Conservation (phyloP, 2,888 invertebrate species). For the Sialis fuliginosa region DNA sequence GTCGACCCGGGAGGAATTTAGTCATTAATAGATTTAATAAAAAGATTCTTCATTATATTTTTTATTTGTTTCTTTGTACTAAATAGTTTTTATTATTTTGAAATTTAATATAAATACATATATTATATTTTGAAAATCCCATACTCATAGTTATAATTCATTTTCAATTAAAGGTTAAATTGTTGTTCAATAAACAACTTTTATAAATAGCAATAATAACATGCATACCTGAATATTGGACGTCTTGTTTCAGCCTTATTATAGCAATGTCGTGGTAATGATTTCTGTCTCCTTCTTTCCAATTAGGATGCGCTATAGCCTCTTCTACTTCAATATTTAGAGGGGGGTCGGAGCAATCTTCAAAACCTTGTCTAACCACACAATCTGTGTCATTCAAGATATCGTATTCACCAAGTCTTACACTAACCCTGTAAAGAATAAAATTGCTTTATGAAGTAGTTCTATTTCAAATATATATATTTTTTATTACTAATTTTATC, state of each 20-base stretch:
- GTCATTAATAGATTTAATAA: no score
- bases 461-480: background rate
- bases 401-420: constrained; percentile 53
- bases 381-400: constrained; percentile 41
- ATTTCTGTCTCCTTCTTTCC: constrained; percentile 9
- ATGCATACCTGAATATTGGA: constrained; percentile 31
- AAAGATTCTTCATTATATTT: no score
- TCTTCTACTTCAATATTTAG: constrained; percentile 12
- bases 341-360: constrained; percentile 11
- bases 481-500: no score
- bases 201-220: background rate
- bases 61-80: no score
- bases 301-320: constrained; percentile 13
- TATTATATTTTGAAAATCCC: no score
- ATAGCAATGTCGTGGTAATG: constrained; percentile 57
- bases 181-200: no score
- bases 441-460: background rate
- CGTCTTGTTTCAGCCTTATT: constrained; percentile 35
- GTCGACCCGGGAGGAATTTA: no score
- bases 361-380: constrained; percentile 14
- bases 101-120: no score
- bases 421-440: constrained; percentile 14
- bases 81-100: no score
- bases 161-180: no score
- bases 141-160: no score